Base-by-base conservation (phyloP, 2,113 vertebrate species). In the Dipodomys merriami region DNA sequence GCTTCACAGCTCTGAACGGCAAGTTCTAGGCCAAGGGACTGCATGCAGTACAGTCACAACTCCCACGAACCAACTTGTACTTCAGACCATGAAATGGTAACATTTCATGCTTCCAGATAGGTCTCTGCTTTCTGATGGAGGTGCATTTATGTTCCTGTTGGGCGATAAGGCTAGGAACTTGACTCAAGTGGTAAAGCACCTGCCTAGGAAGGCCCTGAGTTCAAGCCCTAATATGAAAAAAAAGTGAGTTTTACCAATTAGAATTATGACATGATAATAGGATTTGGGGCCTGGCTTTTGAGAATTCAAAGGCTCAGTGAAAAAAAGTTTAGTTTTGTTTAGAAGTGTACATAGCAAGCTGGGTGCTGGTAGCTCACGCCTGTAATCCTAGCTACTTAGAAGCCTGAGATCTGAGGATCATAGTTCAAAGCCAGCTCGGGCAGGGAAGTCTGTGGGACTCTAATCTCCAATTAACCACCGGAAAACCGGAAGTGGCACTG, bases 171-270 rank as follows among this genome's bases (percentile, higher is more conserved):
- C 62, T 64, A 25, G 22, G 62, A 25, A 23, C 23, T 20, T 9
- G 62, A 22, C 62, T 64, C 62, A 64, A 9, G 62, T 64, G 62
- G 22, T 64, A 64, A 22, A 64, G 62, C 11, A 22, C 62, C 23
- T 64, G 20, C 62, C 9, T 64, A 64, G 22, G 20, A 64, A 64
- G 6, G 62, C 62, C 62, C 20, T 25, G 62, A 64, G 62, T 64
- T 64, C 19, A 64, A 64, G 23, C 62, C 7, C 62, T 22, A 64
- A 22, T 64, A 72, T 3, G 6, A 20, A 6, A 33, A 72, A 57
- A 89, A 84, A n/a, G 78, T 88, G 39, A 88, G 18, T 35, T 84
- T 93, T 67, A 86, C 35, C 69, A 83, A 72, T 27, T 25, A 92
- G 46, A 95, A 22, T 80, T 91, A 80, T 7, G 20, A 83, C 86